These are phyloP conservation scores for Pyrocoelia pectoralis DNA, from an alignment of 2,888 invertebrate species.

Conservation along the genomic window DNA sequence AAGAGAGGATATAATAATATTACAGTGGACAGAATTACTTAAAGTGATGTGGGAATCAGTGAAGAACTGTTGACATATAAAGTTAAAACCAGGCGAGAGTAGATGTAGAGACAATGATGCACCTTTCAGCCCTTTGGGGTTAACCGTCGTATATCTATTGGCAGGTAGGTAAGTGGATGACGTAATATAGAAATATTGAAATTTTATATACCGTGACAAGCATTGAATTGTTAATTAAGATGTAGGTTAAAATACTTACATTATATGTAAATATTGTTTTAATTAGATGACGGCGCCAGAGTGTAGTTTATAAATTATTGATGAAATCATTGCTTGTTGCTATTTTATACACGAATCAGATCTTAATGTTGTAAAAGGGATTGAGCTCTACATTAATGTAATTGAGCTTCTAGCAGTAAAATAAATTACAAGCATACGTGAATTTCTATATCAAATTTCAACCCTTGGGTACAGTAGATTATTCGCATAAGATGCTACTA, in stretches of 20 bases:
- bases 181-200: neutral
- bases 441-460: neutral
- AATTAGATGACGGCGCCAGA: constrained; percentile 3
- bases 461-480: neutral
- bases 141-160: constrained; percentile 10
- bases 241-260: neutral
- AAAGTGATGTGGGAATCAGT: constrained; percentile 42
- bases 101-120: constrained; percentile 29
- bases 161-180: neutral
- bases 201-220: neutral
- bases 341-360: constrained; percentile 6
- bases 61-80: constrained; percentile 47
- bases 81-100: constrained; percentile 44
- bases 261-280: constrained; percentile 5
- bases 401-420: neutral
- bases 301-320: constrained; percentile 7
- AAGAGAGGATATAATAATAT: constrained; percentile 1
- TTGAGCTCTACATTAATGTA: neutral
- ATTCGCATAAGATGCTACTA: neutral
- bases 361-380: neutral
- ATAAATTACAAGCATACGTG: neutral
- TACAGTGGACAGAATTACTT: constrained; percentile 29
- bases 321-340: constrained; percentile 7
- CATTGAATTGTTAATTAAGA: neutral
- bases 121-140: constrained; percentile 21